phyloP scores from a whole-genome alignment of 1,140 invertebrate species.

The Rhyacophila brunnea region DNA sequence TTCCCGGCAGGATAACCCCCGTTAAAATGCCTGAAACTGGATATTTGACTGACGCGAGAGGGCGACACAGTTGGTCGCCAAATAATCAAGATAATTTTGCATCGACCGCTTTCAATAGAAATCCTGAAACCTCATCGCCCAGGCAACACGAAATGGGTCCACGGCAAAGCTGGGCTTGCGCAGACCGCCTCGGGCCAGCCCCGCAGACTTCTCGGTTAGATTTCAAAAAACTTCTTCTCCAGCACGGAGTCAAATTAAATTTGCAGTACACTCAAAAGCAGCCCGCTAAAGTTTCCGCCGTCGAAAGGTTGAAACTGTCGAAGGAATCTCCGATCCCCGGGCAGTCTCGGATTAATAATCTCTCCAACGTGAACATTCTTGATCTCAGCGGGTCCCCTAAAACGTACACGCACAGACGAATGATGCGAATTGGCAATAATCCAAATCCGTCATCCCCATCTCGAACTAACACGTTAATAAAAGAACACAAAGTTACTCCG shows the following conservation, averaged over 20 bases:
- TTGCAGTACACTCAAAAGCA: slow-evolving; percentile 58
- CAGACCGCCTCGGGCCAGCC: slow-evolving; percentile 58
- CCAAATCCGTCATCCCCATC: slow-evolving; percentile 54
- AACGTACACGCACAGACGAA: slow-evolving; percentile 61
- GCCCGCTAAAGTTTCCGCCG: slow-evolving; percentile 70
- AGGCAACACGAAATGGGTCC: slow-evolving; percentile 42
- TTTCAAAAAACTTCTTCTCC: slow-evolving; percentile 77
- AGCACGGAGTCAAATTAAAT: slow-evolving; percentile 61
- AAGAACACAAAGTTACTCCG: slow-evolving; percentile 58
- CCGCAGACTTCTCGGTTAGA: slow-evolving; percentile 72
- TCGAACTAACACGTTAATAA: slow-evolving; percentile 48
- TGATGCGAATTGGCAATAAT: slow-evolving; percentile 53
- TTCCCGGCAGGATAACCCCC: slow-evolving; percentile 45
- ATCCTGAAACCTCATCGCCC: slow-evolving; percentile 36
- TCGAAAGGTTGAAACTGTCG: slow-evolving; percentile 76
- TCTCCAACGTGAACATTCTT: slow-evolving; percentile 57
- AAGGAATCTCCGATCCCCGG: slow-evolving; percentile 54
- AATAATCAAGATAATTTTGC: slow-evolving; percentile 47
- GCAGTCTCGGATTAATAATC: slow-evolving; percentile 40
- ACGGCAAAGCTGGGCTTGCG: slow-evolving; percentile 56
- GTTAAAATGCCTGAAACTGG: slow-evolving; percentile 56
- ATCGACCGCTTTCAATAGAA: slow-evolving; percentile 39
- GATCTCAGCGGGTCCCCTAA: slow-evolving; percentile 66
- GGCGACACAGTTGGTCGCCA: slow-evolving; percentile 55
- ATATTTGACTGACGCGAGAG: slow-evolving; percentile 55